Evolutionary conservation across 2,888 invertebrate species (phyloP).

Genomic region (Uloborus plumipes): DNA sequence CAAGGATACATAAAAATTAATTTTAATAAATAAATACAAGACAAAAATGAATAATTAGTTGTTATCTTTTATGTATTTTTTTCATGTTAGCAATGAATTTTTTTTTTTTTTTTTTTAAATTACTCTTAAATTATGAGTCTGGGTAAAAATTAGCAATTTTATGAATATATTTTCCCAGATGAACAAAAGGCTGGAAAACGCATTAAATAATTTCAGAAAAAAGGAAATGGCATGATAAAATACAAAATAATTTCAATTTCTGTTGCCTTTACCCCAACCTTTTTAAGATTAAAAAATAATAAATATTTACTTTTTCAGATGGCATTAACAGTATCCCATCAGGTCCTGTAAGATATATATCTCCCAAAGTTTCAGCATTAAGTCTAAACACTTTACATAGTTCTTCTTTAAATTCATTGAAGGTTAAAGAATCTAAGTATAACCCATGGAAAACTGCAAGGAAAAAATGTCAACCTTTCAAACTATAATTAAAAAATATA

Average conservation of each 20-base stretch:
- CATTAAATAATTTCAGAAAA: not conserved
- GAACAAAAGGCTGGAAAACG: not conserved
- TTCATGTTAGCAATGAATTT: no score
- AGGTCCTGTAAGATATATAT: slow-evolving; percentile 85
- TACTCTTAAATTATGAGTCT: no score
- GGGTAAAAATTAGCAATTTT: not conserved
- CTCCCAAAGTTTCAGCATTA: slow-evolving; percentile 72
- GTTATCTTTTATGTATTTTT: no score
- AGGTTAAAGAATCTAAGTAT: slow-evolving; percentile 80
- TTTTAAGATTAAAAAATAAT: no score
- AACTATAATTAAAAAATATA: not conserved
- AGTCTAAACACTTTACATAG: slow-evolving; percentile 74
- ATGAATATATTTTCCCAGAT: not conserved
- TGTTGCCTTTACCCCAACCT: no score
- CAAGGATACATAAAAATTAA: no score
- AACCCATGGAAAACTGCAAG: slow-evolving; percentile 79
- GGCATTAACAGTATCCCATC: slow-evolving; percentile 27
- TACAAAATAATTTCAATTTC: no score
- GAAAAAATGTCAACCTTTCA: not conserved
- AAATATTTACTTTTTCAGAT: slow-evolving; percentile 29
- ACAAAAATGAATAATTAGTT: no score
- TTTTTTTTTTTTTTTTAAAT: no score
- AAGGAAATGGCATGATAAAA: no score
- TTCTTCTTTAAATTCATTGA: slow-evolving; percentile 79
- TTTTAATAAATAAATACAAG: no score